phyloP scores from a whole-genome alignment of 2,888 invertebrate genomes.

The Prosapia bicincta region DNA sequence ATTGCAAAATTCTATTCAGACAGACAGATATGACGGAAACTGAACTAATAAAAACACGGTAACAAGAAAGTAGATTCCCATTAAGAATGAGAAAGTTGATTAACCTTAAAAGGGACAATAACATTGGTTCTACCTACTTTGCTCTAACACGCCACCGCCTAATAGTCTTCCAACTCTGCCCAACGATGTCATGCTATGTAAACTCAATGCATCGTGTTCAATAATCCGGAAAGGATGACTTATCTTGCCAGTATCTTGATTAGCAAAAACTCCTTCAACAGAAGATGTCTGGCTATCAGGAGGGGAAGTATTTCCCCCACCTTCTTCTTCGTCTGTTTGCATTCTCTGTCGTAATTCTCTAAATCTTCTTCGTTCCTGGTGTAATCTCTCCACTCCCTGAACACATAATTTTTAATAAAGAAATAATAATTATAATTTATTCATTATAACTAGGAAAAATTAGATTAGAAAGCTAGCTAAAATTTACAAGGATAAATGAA shows the following conservation, averaged over 20 bases:
- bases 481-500: no score
- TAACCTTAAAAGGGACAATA: no score
- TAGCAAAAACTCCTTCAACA: slow-evolving; percentile 70
- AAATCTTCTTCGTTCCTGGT: slow-evolving; percentile 65
- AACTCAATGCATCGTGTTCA: slow-evolving; percentile 81
- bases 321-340: slow-evolving; percentile 82
- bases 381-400: slow-evolving; percentile 30
- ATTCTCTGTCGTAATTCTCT: slow-evolving; percentile 80
- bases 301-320: slow-evolving; percentile 59
- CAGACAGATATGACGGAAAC: no score
- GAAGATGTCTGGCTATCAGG: slow-evolving; percentile 75
- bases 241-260: slow-evolving; percentile 51
- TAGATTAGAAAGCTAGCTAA: background rate
- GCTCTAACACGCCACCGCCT: slow-evolving; percentile 52
- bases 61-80: no score
- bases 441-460: background rate
- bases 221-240: slow-evolving; percentile 80
- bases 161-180: slow-evolving; percentile 78
- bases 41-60: no score
- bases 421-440: background rate
- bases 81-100: no score
- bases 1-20: no score
- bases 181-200: slow-evolving; percentile 85
- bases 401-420: background rate
- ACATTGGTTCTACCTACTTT: background rate